phyloP scores from a whole-genome alignment of 1,140 invertebrate genomes.

The Andrena cerasifolii region DNA sequence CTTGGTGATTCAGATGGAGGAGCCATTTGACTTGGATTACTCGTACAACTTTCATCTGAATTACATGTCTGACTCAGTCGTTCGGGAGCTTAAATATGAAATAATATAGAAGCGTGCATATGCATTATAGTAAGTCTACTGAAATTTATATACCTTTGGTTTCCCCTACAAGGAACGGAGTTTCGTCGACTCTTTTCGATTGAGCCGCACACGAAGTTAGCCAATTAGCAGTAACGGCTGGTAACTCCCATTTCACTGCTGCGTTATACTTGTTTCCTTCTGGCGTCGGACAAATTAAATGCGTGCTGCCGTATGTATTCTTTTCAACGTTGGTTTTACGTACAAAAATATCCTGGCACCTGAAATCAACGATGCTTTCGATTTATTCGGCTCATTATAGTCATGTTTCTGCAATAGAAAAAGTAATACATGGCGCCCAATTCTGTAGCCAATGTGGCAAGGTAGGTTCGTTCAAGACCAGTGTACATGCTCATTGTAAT shows the following conservation, averaged over 20 bases:
- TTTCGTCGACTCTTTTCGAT: slow-evolving; percentile 83
- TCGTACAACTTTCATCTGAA: slow-evolving; percentile 4
- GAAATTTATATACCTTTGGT: slow-evolving; percentile 70
- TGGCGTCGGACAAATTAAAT: slow-evolving; percentile 89
- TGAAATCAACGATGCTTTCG: slow-evolving; percentile 54
- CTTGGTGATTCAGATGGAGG: background rate
- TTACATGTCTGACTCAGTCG: slow-evolving; percentile 6
- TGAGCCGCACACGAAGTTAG: slow-evolving; percentile 86
- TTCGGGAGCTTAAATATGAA: slow-evolving; percentile 55
- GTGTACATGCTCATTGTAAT: slow-evolving; percentile 90
- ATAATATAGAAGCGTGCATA: background rate
- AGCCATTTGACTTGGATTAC: slow-evolving; percentile 14
- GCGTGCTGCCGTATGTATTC: slow-evolving; percentile 83
- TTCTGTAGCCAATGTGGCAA: slow-evolving; percentile 86
- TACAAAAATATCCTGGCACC: slow-evolving; percentile 85
- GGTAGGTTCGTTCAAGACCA: slow-evolving; percentile 87
- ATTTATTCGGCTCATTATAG: background rate
- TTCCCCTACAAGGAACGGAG: slow-evolving; percentile 85
- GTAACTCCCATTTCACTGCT: slow-evolving; percentile 92
- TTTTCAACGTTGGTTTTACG: slow-evolving; percentile 81
- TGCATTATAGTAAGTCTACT: background rate
- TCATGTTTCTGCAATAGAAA: slow-evolving; percentile 1
- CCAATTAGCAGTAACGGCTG: slow-evolving; percentile 90
- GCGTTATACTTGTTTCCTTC: slow-evolving; percentile 92
- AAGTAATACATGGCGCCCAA: slow-evolving; percentile 86